These are phyloP conservation scores for Papilio aristodemus DNA, from an alignment of 1,140 invertebrate genomes.

Conservation along the genomic window DNA sequence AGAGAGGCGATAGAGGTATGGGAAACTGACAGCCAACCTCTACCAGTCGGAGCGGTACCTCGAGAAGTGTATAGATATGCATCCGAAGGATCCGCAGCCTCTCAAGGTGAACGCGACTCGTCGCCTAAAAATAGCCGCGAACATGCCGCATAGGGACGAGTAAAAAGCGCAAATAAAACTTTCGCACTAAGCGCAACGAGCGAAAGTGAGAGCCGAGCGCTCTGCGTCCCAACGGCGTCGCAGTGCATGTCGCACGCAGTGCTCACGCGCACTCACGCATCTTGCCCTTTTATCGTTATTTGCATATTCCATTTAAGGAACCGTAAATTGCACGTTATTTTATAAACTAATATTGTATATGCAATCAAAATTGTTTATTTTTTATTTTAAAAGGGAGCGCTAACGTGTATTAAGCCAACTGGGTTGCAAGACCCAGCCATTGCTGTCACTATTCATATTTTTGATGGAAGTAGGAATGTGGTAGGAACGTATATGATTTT, in stretches of 20 bases:
- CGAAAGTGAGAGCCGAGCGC: conserved; percentile 13
- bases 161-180: conserved; percentile 30
- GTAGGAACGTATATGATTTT: too few relatives aligned
- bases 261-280: not conserved
- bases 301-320: not conserved
- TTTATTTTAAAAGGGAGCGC: too few relatives aligned
- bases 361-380: too few relatives aligned
- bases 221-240: not conserved
- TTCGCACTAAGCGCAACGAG: conserved; percentile 2
- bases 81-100: conserved; percentile 1
- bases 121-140: conserved; percentile 31
- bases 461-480: too few relatives aligned
- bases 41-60: too few relatives aligned
- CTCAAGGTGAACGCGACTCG: conserved; percentile 24
- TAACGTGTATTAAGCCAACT: too few relatives aligned
- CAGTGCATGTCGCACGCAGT: not conserved
- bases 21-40: too few relatives aligned
- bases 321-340: too few relatives aligned
- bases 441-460: too few relatives aligned
- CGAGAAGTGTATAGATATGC: too few relatives aligned
- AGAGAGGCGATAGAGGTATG: not conserved
- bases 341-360: too few relatives aligned
- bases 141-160: conserved; percentile 17
- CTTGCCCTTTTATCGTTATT: not conserved
- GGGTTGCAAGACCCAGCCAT: too few relatives aligned